Evolutionary conservation across 2,113 vertebrate species (phyloP).

Genomic region (Cygnus atratus): DNA sequence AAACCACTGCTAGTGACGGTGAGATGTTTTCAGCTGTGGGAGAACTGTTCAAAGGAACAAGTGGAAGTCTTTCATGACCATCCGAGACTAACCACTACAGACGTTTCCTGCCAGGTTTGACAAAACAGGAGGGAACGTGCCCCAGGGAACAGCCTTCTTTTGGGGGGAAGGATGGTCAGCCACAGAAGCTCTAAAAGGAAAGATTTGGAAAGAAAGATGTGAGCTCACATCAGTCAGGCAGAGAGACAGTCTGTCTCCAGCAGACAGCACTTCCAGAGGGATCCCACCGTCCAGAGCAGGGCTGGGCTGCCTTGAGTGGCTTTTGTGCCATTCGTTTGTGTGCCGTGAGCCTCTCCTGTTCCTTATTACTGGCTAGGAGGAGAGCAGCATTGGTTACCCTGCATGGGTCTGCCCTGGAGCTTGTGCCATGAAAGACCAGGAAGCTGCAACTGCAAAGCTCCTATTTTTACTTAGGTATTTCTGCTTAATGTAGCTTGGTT

Average conservation of each 20-base stretch:
- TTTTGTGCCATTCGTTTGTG: not conserved
- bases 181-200: not conserved
- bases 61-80: not conserved
- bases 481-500: constrained; percentile 7
- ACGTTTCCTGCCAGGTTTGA: not conserved
- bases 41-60: not conserved
- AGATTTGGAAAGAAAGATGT: rapidly evolving
- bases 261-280: not conserved
- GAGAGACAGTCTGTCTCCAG: not conserved
- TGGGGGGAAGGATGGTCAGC: not conserved
- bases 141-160: not conserved
- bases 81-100: not conserved
- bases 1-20: not conserved
- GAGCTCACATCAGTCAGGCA: not conserved
- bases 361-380: not conserved
- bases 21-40: not conserved
- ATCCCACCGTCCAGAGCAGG: not conserved
- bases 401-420: not conserved
- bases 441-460: not conserved
- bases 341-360: not conserved
- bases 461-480: not conserved
- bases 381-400: not conserved
- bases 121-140: not conserved
- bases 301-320: not conserved
- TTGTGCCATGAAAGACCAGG: rapidly evolving